Percentiles rank a stretch among this genome's conserved stretches.
Conservation (phyloP, 2,113 vertebrate species). For the Lanius collurio region DNA sequence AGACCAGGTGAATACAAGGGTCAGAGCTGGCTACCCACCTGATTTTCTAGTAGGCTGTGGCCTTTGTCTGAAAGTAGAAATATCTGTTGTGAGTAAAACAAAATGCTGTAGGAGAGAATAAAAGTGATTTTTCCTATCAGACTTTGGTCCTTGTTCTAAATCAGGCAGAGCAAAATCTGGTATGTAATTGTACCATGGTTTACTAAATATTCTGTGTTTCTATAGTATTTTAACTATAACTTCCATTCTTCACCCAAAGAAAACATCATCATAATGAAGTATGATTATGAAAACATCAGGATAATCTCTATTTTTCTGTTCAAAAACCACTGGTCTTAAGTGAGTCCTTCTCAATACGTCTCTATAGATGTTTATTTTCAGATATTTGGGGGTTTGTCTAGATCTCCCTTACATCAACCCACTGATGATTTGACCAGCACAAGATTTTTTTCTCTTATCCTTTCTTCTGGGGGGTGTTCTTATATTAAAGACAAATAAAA, state of each 20-base stretch:
- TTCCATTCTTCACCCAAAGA: background rate
- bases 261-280: background rate
- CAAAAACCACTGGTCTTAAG: background rate
- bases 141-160: background rate
- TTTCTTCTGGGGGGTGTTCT: background rate
- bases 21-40: background rate
- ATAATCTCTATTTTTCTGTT: background rate
- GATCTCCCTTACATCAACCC: background rate
- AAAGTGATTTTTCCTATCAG: background rate
- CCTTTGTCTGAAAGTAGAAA: background rate
- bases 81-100: background rate
- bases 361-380: background rate
- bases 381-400: background rate
- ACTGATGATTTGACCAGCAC: fast-evolving
- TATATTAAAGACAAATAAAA: background rate
- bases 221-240: background rate
- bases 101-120: background rate
- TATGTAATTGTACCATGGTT: background rate
- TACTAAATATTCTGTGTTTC: background rate
- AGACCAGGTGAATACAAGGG: background rate
- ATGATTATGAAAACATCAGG: background rate
- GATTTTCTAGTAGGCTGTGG: background rate
- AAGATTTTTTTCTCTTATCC: background rate
- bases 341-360: background rate
- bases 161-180: background rate